Base-by-base conservation (phyloP, 2,113 vertebrate species). In the Entosphenus tridentatus region DNA sequence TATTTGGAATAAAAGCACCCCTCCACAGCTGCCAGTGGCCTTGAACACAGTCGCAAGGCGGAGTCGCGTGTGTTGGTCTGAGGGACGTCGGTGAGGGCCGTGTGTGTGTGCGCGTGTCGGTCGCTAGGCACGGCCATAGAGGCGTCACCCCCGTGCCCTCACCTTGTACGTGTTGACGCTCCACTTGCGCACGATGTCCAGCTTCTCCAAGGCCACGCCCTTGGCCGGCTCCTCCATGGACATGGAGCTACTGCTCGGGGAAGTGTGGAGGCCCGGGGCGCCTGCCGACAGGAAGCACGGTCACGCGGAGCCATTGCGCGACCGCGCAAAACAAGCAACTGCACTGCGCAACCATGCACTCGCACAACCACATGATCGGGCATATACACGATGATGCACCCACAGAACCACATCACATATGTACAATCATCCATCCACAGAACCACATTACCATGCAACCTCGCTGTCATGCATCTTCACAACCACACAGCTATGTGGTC, bases 121-220 rank as follows among this genome's bases (percentile, higher is more conserved):
- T 39, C 39, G 39, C 39, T 39, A 39, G 39, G 39, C 39, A 39
- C 39, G 39, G 39, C 39, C 39, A 5, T 39, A 39, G 39, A 39
- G 39, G 39, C 39, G 39, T 39, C 39, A 39, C 39, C 39, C 39
- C 39, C 39, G 39, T 39, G 39, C 39, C 39, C 39, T 14, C 8
- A 95, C 93, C 87, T 95, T 95, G 73, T 95, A 95, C 1, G 90
- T 96, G 81, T 96, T 97, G 75, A 96, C 82, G 54, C 93, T 83
- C 93, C 93, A 97, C 68, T 95, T 89, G 78, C 87, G 93, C 77
- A 97, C 75, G 0, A 86, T 82, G 76, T 97, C 91, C 8, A 96
- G 83, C 75, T 96, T 97, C 76, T 96, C 93, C 73, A 87, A 89
- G 0, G 93, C 91, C 1, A 97, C 81, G 0, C 93, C 91, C 1